Evolutionary conservation across 1,140 invertebrate species (phyloP).

Genomic region (Condylostylus longicornis): DNA sequence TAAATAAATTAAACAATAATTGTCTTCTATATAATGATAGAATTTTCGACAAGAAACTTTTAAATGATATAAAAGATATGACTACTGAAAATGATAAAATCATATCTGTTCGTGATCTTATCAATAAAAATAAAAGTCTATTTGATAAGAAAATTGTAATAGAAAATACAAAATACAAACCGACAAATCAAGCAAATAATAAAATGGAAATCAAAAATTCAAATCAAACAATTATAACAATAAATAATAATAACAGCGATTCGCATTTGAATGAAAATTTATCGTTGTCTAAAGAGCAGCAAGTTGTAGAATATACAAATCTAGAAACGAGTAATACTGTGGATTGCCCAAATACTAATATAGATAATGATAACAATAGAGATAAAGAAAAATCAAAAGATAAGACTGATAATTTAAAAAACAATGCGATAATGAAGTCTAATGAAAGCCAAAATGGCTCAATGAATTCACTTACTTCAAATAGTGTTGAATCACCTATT

Average conservation of each 20-base stretch:
- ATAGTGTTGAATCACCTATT: not conserved
- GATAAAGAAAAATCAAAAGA: slow-evolving; percentile 18
- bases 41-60: not conserved
- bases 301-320: too few relatives aligned
- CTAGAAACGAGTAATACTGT: too few relatives aligned
- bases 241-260: too few relatives aligned
- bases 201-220: too few relatives aligned
- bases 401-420: slow-evolving; percentile 8
- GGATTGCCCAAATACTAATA: not conserved
- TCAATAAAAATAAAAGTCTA: too few relatives aligned
- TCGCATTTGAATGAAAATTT: too few relatives aligned
- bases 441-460: slow-evolving; percentile 1
- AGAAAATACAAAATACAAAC: too few relatives aligned
- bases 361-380: slow-evolving; percentile 9
- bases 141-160: too few relatives aligned
- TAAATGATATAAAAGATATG: slow-evolving; percentile 2
- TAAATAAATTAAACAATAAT: not conserved
- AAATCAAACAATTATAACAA: too few relatives aligned
- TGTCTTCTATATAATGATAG: not conserved
- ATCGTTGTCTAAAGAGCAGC: too few relatives aligned
- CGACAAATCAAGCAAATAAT: too few relatives aligned
- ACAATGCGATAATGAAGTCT: slow-evolving; percentile 9
- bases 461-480: not conserved
- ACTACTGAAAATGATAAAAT: not conserved
- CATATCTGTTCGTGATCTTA: too few relatives aligned